Evolutionary conservation across 2,797 vertebrate genomes (phyloP), one percentile per base, ranked within the genome.

Genomic region (Phoeniculus purpureus): DNA sequence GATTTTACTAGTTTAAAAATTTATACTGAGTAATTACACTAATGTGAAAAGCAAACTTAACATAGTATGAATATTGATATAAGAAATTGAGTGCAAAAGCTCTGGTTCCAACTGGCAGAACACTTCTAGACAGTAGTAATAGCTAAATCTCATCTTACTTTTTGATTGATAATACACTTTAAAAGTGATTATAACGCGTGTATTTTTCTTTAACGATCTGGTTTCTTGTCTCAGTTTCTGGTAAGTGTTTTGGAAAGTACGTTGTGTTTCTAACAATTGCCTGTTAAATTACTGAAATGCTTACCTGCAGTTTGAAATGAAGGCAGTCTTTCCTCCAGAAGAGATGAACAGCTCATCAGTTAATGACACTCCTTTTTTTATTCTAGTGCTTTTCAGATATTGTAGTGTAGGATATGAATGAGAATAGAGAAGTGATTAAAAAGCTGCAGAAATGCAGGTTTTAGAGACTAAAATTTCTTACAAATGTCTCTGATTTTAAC

Each of bases 231-330:
- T 90, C 11, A 9, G 34, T 82, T 90, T 86, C 51, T 65, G 40
- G 10, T 47, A 78, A 55, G 70, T 78, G n/a, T 94, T 92, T 84
- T 81, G 47, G 54, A 51, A 90, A 58, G 43, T 76, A 79, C n/a
- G 7, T 45, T 43, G 10, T 58, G 16, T 78, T 89, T 85, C 59
- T 80, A 47, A 64, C 43, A 80, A 19, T 51, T 71, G 22, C 22
- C 9, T 71, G 7, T 60, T 89, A 76, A 79, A 81, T 88, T 62
- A 76, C 31, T 68, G 34, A 48, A 62, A 64, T 67, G 77, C 40
- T 90, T 86, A 67, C 19, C 29, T 76, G 22, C 34, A 81, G 27
- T 47, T 90, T 83, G 85, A 81, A 81, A 50, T 55, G n/a, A 83
- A 85, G n/a, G 25, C 55, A 77, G 10, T 71, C 31, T 62, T 90